Evolutionary conservation across 2,888 invertebrate genomes (phyloP).

Genomic region (Stenchaetothrips biformis): DNA sequence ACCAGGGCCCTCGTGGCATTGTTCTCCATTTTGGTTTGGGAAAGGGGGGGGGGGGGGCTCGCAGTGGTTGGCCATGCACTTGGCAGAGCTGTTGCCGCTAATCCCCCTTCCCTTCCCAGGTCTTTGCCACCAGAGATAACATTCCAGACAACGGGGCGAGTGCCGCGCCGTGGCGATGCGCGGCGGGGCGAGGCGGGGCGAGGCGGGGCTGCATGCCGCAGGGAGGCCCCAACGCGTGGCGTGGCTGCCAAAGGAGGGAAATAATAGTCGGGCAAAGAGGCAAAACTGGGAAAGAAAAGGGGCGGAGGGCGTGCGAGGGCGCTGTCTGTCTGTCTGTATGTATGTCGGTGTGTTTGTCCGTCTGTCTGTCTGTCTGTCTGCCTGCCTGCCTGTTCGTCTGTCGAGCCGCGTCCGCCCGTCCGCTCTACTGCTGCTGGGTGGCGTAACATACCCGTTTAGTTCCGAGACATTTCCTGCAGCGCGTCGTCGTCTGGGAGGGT

Average conservation of each 20-base stretch:
- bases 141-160: conserved; percentile 13
- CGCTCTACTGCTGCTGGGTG: background rate
- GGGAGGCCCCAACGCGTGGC: background rate
- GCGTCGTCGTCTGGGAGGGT: no score
- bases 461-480: background rate
- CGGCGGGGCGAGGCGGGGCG: no score
- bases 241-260: background rate
- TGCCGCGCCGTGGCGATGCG: background rate
- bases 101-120: background rate
- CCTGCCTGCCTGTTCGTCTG: background rate
- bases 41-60: background rate
- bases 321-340: no score
- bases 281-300: background rate
- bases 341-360: no score
- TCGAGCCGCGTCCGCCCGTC: background rate
- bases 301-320: background rate
- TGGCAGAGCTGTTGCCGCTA: conserved; percentile 14
- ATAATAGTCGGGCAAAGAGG: conserved; percentile 6
- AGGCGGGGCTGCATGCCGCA: background rate
- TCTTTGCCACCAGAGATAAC: conserved; percentile 7
- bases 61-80: background rate
- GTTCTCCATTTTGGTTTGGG: background rate
- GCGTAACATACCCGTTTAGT: conserved; percentile 11
- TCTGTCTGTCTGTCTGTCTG: background rate
- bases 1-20: no score